Evolutionary conservation across 1,140 invertebrate genomes (phyloP), one percentile per base, ranked within the genome.

Genomic region (Bradysia coprophila): DNA sequence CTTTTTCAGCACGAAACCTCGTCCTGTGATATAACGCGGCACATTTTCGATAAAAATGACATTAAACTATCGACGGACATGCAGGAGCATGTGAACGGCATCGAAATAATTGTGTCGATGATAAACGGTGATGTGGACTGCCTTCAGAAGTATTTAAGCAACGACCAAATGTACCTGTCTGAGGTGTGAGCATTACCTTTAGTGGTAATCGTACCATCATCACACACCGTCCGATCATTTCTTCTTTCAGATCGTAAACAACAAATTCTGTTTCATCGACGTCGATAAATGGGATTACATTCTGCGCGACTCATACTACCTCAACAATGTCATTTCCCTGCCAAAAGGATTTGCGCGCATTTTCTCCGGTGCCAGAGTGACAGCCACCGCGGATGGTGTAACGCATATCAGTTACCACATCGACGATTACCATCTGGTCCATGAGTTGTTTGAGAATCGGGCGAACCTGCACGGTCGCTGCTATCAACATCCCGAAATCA

Each of bases 251-350:
- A 73, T 81, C 46, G 69, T 81, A 1, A 63, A 67, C 20, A 81
- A 81, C 51, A 65, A 69, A 41, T 51, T 60, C 11, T 75, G 67
- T 47, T 68, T 70, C 15, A 63, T 79, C 21, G 78, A 82, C 61
- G 78, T 81, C 4, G 78, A 81, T 54, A 79, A 78, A 55, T 79
- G 68, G 67, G 78, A 81, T 51, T 81, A 81, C 48, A 63, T 81
- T 36, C 54, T 68, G 11, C 58, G 78, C 41, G 78, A 81, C 51
- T 66, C 51, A 31, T 49, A 55, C 34, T 46, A 47, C 18, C n/a
- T 52, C 2, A 39, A 54, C 16, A 11, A 23, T 13, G 1, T 13
- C 2, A 1, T 34, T 3, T 36, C 33, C 10, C 4, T 32, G 9
- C 18, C 20, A 19, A 19, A 39, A 21, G 9, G 18, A 21, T 41